Percentiles rank a stretch among this genome's conserved stretches.
Evolutionary conservation across 2,888 invertebrate genomes (phyloP).

Genomic region (Thera obeliscata): DNA sequence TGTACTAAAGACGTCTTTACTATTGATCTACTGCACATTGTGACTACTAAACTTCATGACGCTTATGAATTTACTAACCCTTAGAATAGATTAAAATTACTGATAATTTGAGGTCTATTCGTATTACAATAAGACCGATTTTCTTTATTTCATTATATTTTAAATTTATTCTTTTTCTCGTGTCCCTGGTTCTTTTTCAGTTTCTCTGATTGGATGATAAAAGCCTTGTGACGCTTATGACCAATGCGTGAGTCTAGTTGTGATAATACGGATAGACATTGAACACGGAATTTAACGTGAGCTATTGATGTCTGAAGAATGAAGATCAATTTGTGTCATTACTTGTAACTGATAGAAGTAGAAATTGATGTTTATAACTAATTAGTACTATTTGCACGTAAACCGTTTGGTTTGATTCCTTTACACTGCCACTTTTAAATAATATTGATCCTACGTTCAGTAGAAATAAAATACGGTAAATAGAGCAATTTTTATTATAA

Average conservation of each 20-base stretch:
- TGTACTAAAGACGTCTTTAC: conserved; percentile 62
- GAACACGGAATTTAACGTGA: conserved; percentile 1
- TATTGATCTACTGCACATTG: conserved; percentile 56
- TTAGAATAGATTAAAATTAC: conserved; percentile 36
- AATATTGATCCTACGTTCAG: background rate
- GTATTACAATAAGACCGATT: background rate
- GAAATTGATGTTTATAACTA: conserved; percentile 1
- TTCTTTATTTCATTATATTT: background rate
- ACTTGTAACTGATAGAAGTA: background rate
- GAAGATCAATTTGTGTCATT: conserved; percentile 1
- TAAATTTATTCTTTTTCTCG: background rate
- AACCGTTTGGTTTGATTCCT: background rate
- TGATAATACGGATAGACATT: conserved; percentile 8
- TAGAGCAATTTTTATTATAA: no score
- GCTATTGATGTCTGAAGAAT: background rate
- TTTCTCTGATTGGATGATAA: background rate
- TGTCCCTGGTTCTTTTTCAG: conserved; percentile 1
- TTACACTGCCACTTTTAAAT: conserved; percentile 11
- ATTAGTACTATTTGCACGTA: conserved; percentile 11
- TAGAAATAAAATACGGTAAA: background rate
- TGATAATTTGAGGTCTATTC: conserved; percentile 12
- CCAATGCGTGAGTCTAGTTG: background rate
- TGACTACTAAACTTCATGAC: conserved; percentile 68
- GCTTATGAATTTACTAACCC: conserved; percentile 75
- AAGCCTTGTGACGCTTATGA: background rate